Evolutionary conservation across 2,888 invertebrate species (phyloP), one percentile per base, ranked within the genome.

Genomic region (Parelbella ahira): DNA sequence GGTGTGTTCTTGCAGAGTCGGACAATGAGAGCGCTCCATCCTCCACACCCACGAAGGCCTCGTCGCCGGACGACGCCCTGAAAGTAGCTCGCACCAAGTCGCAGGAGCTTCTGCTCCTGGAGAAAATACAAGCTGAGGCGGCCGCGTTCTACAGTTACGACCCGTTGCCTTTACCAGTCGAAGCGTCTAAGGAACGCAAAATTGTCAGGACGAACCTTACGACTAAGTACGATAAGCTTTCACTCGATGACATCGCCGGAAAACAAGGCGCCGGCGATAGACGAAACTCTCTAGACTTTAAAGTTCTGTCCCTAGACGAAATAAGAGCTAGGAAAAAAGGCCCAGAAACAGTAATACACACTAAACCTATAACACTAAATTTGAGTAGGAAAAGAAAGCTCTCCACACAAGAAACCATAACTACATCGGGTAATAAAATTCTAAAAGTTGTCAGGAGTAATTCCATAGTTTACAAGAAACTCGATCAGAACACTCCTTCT

Each of bases 1-100:
- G 66, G 78, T 90, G 90, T 91, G 89, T 92, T 92, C 90, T 92
- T 92, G 89, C 92, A 93, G 93, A 93, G 82, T 93, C 93, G 63
- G 93, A 93, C 89, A 91, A 89, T 75, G 93, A 93, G 88, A 92
- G 92, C 72, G 89, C 88, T 55, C 90, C 91, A 12, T 90, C 91
- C 19, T 82, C 84, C 43, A 90, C 91, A 51, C 92, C 92, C 47
- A 82, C 81, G 48, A 88, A 89, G 62, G 68, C 68, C 39, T 72
- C 67, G 43, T 74, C 80, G 49, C 50, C 69, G 12, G 82, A 79
- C 27, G 76, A 73, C 32, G 68, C 67, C 27, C 63, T 58, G 47
- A 51, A 52, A 44, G 56, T 63, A 21, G 71, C 77, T 27, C 77
- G 81, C 50, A 78, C 89, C 48, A 92, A 93, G 82, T 91, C 92